phyloP scores from a whole-genome alignment of 2,797 vertebrate species.

The Squalus acanthias region DNA sequence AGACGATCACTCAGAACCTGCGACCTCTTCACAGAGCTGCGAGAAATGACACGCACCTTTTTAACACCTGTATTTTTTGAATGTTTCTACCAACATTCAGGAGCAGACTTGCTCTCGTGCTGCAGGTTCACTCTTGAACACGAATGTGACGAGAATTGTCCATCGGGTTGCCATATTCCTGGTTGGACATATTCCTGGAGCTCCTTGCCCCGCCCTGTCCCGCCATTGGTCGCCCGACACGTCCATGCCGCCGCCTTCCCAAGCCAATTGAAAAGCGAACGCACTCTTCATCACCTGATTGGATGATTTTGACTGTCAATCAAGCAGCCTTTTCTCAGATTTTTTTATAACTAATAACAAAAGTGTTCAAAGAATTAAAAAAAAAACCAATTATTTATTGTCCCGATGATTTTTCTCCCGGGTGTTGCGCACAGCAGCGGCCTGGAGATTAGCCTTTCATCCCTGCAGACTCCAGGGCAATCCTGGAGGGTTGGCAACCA shows the following conservation, averaged over 20 bases:
- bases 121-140: not conserved
- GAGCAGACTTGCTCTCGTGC: not conserved
- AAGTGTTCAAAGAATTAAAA: no score
- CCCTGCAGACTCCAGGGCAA: not conserved
- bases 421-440: no score
- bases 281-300: no score
- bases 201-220: not conserved
- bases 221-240: no score
- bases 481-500: not conserved
- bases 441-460: not conserved
- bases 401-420: no score
- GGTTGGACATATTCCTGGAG: not conserved
- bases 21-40: not conserved
- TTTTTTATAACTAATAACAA: no score
- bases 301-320: no score
- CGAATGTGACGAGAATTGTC: not conserved
- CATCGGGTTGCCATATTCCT: not conserved
- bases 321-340: no score
- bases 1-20: not conserved
- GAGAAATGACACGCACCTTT: not conserved
- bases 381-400: no score
- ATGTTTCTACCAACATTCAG: not conserved
- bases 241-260: no score
- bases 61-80: not conserved
- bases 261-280: no score